Base-by-base conservation (phyloP, 2,888 invertebrate species). In the Spialia ferax region DNA sequence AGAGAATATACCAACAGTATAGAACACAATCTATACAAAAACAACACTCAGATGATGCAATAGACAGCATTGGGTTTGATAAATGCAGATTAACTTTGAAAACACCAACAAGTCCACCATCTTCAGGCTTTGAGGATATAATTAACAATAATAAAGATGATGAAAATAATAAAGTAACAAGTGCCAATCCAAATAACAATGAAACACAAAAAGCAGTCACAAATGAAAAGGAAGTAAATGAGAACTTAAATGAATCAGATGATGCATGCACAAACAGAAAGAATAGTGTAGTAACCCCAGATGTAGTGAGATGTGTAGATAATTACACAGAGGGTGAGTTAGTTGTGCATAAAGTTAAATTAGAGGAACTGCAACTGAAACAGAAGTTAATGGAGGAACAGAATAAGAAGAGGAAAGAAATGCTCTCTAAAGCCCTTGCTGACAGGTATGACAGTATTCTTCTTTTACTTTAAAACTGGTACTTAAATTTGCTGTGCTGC, bases 341-440 rank as follows among this genome's bases (percentile, higher is more conserved):
- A 45, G 84, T 76, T 6, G 81, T 81, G 45, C 95, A 95, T 77
- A 93, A 89, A 69, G 88, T 92, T 0, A 95, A 96, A 70, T 80
- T 96, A 15, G 95, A 96, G 71, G 95, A 96, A 73, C 95, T 97
- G 77, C 96, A 97, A 83, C 80, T 95, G 13, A 95, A 96, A 71
- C 97, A 97, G 77, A 96, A 95, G 84, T 79, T 96, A 72, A 96
- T 97, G 82, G 96, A 97, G 80, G 97, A 97, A 83, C 96, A 97
- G 79, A 97, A 97, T 87, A 95, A 96, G 75, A 96, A 95, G 75
- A 95, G 96, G 73, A 96, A 96, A 84, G 96, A 96, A 79, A 92
- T 97, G 85, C 88, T 97, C 10, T 89, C 96, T 0, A 96, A 95
- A 86, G 97, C 97, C 11, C 94, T 97, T 59, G 96, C 96, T 73